Evolutionary conservation across 2,797 vertebrate species (phyloP).

Genomic region (Eleutherodactylus coqui): DNA sequence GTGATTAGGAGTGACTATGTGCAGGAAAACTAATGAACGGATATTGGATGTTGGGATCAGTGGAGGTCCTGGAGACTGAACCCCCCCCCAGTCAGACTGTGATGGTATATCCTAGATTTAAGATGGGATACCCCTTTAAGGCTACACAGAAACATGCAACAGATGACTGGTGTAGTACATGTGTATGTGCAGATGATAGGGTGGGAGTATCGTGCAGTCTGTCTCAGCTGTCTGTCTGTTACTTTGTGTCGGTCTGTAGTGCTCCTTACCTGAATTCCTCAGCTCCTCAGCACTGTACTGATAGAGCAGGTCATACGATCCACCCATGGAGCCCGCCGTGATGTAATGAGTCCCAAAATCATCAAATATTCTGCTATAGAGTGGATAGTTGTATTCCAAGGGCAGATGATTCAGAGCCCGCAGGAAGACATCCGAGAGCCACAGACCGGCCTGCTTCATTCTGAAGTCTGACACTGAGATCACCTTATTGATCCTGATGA

Average conservation of each 20-base stretch:
- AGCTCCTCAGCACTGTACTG: slow-evolving; percentile 86
- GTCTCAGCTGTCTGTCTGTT: not conserved
- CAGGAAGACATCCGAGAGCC: slow-evolving; percentile 84
- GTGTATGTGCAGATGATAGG: too few relatives aligned
- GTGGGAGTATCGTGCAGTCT: not conserved
- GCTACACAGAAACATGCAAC: too few relatives aligned
- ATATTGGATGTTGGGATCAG: too few relatives aligned
- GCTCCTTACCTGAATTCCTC: slow-evolving; percentile 79
- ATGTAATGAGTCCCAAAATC: slow-evolving; percentile 94
- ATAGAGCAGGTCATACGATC: slow-evolving; percentile 91
- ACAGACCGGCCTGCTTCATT: slow-evolving; percentile 79
- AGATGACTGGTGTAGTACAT: too few relatives aligned
- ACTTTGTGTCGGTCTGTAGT: not conserved
- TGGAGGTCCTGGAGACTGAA: too few relatives aligned
- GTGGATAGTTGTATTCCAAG: slow-evolving; percentile 89
- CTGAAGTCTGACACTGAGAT: slow-evolving; percentile 86
- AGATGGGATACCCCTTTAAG: too few relatives aligned
- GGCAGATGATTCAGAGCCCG: slow-evolving; percentile 86
- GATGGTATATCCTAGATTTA: too few relatives aligned
- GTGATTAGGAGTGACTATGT: too few relatives aligned
- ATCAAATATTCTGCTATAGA: slow-evolving; percentile 91
- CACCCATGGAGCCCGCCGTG: slow-evolving; percentile 85
- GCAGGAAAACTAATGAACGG: too few relatives aligned
- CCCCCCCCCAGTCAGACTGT: too few relatives aligned
- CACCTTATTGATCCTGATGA: slow-evolving; percentile 86